Conservation (phyloP, 1,140 invertebrate genomes). For the Caenorhabditis inopinata region DNA sequence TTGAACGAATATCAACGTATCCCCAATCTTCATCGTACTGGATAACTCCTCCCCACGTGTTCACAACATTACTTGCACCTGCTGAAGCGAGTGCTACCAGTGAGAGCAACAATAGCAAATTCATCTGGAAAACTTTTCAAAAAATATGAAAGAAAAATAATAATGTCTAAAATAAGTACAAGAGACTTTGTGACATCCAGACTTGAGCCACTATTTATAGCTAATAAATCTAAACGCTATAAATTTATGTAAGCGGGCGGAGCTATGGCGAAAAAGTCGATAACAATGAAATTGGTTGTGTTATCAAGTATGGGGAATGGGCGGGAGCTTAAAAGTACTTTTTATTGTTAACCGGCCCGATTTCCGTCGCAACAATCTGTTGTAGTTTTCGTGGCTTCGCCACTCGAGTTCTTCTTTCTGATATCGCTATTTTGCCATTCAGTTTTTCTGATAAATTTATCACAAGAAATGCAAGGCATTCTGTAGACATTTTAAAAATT, state of each 20-base stretch:
- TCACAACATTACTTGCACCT: constrained; percentile 33
- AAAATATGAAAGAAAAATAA: not conserved
- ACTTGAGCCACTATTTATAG: not conserved
- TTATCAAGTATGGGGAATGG: not conserved
- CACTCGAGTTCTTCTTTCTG: too few relatives aligned
- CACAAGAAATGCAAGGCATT: too few relatives aligned
- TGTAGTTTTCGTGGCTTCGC: too few relatives aligned
- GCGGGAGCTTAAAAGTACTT: not conserved
- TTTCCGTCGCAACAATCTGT: too few relatives aligned
- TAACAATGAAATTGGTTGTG: not conserved
- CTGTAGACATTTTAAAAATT: too few relatives aligned
- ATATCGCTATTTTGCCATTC: too few relatives aligned
- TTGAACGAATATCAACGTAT: constrained; percentile 73
- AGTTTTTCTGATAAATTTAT: too few relatives aligned
- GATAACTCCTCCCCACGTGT: constrained; percentile 43
- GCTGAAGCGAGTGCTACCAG: not conserved
- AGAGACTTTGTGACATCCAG: not conserved
- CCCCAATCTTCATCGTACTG: constrained; percentile 73
- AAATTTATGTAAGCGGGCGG: not conserved
- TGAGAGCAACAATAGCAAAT: constrained; percentile 23
- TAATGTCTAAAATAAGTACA: not conserved
- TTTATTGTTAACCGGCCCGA: too few relatives aligned
- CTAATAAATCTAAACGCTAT: constrained; percentile 24
- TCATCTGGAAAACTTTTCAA: constrained; percentile 5
- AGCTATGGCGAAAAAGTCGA: not conserved